A percentile compares a stretch with the other conserved stretches of the same genome.
Evolutionary conservation across 1,140 invertebrate genomes (phyloP).

Genomic region (Leptoteleia sp.): DNA sequence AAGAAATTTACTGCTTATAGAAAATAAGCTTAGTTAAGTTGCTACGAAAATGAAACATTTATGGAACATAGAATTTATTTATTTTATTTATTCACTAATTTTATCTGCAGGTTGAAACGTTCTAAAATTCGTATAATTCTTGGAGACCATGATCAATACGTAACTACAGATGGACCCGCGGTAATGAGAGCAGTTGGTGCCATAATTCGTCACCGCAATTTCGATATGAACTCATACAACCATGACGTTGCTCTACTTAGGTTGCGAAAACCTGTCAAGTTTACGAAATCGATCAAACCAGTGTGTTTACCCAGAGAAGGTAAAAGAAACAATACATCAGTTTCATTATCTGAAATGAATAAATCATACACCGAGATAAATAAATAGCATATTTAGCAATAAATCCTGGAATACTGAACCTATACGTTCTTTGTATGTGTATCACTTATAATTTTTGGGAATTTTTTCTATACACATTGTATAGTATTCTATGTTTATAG

Average conservation of each 20-base stretch:
- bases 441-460: too few relatives aligned
- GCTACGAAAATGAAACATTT: constrained; percentile 19
- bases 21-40: constrained; percentile 33
- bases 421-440: too few relatives aligned
- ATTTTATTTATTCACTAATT: too few relatives aligned
- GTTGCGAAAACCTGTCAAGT: constrained; percentile 88
- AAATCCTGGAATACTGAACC: too few relatives aligned
- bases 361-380: too few relatives aligned
- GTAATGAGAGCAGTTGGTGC: constrained; percentile 89
- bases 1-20: constrained; percentile 16
- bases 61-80: constrained; percentile 8
- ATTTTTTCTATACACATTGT: too few relatives aligned
- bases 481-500: too few relatives aligned
- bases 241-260: constrained; percentile 92
- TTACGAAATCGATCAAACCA: constrained; percentile 89
- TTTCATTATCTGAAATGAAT: constrained; percentile 12
- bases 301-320: constrained; percentile 87
- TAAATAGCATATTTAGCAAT: too few relatives aligned
- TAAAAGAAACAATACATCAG: constrained; percentile 72
- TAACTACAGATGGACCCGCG: constrained; percentile 87
- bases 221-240: constrained; percentile 91
- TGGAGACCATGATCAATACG: constrained; percentile 90
- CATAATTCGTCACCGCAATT: constrained; percentile 89
- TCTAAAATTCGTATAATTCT: constrained; percentile 90
- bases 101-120: constrained; percentile 85